These are phyloP conservation scores for Sisyra terminalis DNA, from an alignment of 2,888 invertebrate species.

Conservation along the genomic window DNA sequence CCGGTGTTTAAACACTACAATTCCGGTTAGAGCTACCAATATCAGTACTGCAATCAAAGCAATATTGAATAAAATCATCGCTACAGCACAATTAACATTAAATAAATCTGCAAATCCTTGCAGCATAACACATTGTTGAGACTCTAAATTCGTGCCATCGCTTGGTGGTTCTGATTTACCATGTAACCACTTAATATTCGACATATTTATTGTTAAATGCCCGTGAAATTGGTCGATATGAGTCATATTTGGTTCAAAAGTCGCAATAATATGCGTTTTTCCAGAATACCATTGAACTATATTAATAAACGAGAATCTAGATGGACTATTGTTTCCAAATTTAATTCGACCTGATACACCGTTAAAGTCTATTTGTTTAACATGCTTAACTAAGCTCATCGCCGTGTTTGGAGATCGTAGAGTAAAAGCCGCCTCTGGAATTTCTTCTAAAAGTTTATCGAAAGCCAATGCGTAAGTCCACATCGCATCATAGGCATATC, in stretches of 20 bases:
- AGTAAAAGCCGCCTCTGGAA: constrained; percentile 37
- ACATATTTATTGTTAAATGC: constrained; percentile 31
- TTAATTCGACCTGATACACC: constrained; percentile 59
- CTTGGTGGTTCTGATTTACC: constrained; percentile 39
- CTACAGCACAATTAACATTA: constrained; percentile 53
- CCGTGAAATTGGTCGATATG: constrained; percentile 31
- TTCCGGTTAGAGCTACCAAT: constrained; percentile 36
- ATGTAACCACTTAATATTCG: constrained; percentile 47
- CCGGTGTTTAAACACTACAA: constrained; percentile 45
- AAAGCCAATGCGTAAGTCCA: constrained; percentile 64
- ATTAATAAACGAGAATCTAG: constrained; percentile 42
- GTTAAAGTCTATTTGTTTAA: constrained; percentile 48
- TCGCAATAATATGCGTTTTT: constrained; percentile 32
- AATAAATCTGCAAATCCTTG: constrained; percentile 49
- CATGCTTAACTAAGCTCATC: constrained; percentile 37
- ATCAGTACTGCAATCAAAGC: constrained; percentile 38
- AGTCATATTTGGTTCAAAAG: constrained; percentile 35
- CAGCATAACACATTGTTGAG: constrained; percentile 44
- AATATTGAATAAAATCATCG: constrained; percentile 47
- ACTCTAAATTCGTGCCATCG: constrained; percentile 38
- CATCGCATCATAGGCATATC: constrained; percentile 66
- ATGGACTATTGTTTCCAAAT: constrained; percentile 45
- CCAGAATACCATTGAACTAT: constrained; percentile 41
- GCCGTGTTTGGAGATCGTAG: constrained; percentile 35
- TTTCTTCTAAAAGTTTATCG: constrained; percentile 40